A percentile compares a stretch with the other conserved stretches of the same genome.
phyloP scores from a whole-genome alignment of 2,888 invertebrate species.

The Dynastes maya region DNA sequence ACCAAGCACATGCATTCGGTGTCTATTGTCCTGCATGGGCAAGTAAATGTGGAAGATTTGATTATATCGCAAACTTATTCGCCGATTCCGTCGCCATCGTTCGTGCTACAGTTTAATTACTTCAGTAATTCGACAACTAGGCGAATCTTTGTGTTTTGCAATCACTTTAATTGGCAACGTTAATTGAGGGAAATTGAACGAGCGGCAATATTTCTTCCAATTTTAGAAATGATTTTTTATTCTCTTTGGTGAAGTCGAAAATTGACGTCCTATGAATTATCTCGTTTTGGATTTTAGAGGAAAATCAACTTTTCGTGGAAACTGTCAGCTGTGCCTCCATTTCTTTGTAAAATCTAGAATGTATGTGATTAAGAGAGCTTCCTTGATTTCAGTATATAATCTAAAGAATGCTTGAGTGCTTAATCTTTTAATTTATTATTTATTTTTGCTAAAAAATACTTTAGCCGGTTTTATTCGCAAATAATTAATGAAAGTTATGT shows the following conservation, averaged over 20 bases:
- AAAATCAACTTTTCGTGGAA: background rate
- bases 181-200: conserved; percentile 28
- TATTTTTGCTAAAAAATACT: too few relatives aligned
- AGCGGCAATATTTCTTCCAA: conserved; percentile 6
- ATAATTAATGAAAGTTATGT: too few relatives aligned
- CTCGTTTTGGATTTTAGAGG: background rate
- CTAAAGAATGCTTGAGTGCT: too few relatives aligned
- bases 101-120: conserved; percentile 34
- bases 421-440: too few relatives aligned
- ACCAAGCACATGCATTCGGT: conserved; percentile 7
- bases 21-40: background rate
- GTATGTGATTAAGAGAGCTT: too few relatives aligned
- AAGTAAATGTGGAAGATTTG: conserved; percentile 26
- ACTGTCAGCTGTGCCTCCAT: too few relatives aligned
- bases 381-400: too few relatives aligned
- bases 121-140: conserved; percentile 31
- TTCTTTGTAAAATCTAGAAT: too few relatives aligned
- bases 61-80: conserved; percentile 32
- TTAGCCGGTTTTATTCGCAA: too few relatives aligned
- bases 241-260: background rate
- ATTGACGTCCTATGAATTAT: background rate
- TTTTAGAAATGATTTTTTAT: conserved; percentile 4
- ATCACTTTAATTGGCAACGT: conserved; percentile 27
- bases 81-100: background rate
- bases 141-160: conserved; percentile 28